These are phyloP conservation scores for Cepaea nemoralis DNA, from an alignment of 1,140 invertebrate genomes.

Conservation along the genomic window DNA sequence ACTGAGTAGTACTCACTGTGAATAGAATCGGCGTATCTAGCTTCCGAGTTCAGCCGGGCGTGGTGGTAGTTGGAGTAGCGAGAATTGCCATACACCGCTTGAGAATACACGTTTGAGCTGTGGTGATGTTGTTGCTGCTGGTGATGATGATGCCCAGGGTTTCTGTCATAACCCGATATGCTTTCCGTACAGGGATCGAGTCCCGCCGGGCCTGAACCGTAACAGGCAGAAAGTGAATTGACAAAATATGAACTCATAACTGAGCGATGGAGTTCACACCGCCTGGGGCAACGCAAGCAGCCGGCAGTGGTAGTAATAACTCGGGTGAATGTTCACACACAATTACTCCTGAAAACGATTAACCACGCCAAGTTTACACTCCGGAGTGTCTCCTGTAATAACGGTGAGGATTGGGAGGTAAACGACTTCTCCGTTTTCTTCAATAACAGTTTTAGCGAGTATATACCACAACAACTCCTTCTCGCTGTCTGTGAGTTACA, in stretches of 20 bases:
- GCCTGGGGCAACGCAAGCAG: background rate
- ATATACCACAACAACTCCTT: background rate
- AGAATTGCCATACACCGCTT: background rate
- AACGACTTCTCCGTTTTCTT: background rate
- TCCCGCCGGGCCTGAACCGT: conserved; percentile 60
- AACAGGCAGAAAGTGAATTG: conserved; percentile 68
- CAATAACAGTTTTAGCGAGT: background rate
- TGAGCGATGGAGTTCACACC: background rate
- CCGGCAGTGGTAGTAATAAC: background rate
- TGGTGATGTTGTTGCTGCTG: conserved; percentile 5
- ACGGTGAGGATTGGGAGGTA: background rate
- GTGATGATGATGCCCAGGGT: conserved; percentile 25
- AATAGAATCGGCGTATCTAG: conserved; percentile 19
- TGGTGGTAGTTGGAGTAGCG: conserved; percentile 26
- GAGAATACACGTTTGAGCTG: background rate
- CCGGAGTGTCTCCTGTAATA: background rate
- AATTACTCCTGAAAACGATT: conserved; percentile 8
- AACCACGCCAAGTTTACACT: background rate
- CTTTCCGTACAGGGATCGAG: conserved; percentile 61
- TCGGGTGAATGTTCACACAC: background rate
- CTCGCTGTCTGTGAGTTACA: conserved; percentile 10
- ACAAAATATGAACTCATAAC: conserved; percentile 70
- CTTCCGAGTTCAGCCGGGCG: background rate
- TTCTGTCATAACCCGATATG: conserved; percentile 49
- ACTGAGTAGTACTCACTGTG: conserved; percentile 58